Percentiles rank a stretch among this genome's conserved stretches.
Evolutionary conservation across 2,888 invertebrate species (phyloP).

Genomic region (Aphodius sticticus): DNA sequence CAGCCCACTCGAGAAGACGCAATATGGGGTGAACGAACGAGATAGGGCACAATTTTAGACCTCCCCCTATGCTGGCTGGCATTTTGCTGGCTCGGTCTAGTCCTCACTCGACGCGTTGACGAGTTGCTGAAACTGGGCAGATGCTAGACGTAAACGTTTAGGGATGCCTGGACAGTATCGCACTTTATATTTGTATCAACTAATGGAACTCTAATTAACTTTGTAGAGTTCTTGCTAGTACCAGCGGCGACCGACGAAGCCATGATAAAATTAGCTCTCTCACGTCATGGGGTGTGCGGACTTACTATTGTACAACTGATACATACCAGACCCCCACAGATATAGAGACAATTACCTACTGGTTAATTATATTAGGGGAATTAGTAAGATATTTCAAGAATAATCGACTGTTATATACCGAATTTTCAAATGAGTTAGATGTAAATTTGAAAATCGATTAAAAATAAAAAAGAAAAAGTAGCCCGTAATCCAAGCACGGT

Average conservation of each 20-base stretch:
- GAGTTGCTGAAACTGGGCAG: background rate
- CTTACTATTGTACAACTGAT: background rate
- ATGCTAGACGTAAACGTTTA: background rate
- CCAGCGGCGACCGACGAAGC: background rate
- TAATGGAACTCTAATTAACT: background rate
- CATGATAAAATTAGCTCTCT: background rate
- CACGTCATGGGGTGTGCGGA: background rate
- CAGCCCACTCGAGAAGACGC: too few relatives aligned
- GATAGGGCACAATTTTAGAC: background rate
- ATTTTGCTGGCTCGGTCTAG: background rate
- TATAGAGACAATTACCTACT: background rate
- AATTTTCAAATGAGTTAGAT: too few relatives aligned
- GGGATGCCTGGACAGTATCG: background rate
- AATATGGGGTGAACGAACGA: background rate
- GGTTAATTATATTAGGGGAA: background rate
- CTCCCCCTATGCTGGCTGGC: too few relatives aligned
- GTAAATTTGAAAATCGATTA: too few relatives aligned
- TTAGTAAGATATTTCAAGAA: too few relatives aligned
- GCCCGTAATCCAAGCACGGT: too few relatives aligned
- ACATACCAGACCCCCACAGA: background rate
- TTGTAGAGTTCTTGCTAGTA: background rate
- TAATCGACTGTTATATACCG: too few relatives aligned
- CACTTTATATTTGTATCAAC: slow-evolving; percentile 4
- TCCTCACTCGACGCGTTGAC: background rate
- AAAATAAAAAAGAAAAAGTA: too few relatives aligned